phyloP scores from a whole-genome alignment of 2,113 vertebrate species.

The Neodon shergylaensis region DNA sequence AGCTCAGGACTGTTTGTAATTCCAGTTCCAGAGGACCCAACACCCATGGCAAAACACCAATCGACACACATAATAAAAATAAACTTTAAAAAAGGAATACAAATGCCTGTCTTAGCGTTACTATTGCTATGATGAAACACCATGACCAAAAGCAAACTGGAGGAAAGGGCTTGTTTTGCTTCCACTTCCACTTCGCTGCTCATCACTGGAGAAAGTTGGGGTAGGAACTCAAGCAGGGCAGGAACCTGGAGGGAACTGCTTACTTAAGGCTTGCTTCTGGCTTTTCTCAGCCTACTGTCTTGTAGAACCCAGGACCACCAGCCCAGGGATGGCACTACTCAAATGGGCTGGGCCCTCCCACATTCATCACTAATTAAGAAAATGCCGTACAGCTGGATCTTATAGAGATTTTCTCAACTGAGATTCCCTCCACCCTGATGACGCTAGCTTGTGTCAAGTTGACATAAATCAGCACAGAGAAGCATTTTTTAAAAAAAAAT shows the following conservation, averaged over 20 bases:
- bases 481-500: neutral
- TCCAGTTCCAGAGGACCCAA: too few species aligned
- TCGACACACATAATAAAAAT: too few species aligned
- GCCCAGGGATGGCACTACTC: neutral
- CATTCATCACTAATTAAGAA: neutral
- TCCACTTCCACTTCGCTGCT: neutral
- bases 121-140: neutral
- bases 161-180: neutral
- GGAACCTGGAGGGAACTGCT: neutral
- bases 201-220: neutral
- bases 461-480: neutral
- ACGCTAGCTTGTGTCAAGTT: neutral
- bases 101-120: neutral
- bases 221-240: neutral
- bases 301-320: neutral
- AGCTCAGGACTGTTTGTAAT: too few species aligned
- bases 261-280: too few species aligned
- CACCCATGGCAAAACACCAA: too few species aligned
- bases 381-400: neutral
- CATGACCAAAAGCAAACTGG: neutral
- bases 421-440: neutral
- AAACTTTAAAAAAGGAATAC: too few species aligned
- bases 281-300: neutral
- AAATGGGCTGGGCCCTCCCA: neutral
- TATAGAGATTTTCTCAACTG: neutral